Evolutionary conservation across 1,140 invertebrate genomes (phyloP).

Genomic region (Drosophila sturtevanti): DNA sequence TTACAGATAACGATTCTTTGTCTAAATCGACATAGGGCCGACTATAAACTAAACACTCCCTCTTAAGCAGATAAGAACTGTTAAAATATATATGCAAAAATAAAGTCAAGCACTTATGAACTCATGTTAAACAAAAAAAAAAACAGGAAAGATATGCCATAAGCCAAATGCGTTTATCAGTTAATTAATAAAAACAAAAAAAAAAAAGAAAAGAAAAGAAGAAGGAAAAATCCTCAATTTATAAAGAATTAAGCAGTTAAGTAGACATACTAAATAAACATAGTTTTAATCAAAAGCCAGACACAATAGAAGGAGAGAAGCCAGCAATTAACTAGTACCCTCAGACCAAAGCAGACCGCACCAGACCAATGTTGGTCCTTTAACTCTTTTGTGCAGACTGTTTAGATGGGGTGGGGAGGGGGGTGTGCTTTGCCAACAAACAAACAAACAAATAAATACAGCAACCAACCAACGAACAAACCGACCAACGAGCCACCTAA

Average conservation of each 20-base stretch:
- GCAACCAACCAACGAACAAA: background rate
- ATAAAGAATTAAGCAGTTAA: slow-evolving; percentile 2
- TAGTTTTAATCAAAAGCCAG: slow-evolving; percentile 6
- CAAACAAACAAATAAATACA: background rate
- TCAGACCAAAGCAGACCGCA: background rate
- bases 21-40: too few species aligned
- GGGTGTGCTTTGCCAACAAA: background rate
- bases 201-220: too few species aligned
- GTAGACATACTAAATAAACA: background rate
- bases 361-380: background rate
- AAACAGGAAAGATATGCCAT: too few species aligned
- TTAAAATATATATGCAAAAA: too few species aligned
- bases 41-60: too few species aligned
- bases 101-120: too few species aligned
- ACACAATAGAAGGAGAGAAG: background rate
- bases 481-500: too few species aligned
- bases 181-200: background rate
- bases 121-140: too few species aligned
- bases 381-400: background rate
- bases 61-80: too few species aligned
- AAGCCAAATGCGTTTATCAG: background rate
- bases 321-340: background rate
- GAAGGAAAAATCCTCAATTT: background rate
- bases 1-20: too few species aligned
- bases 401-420: slow-evolving; percentile 1